Base-by-base conservation (phyloP, 2,888 invertebrate genomes). In the Phlogophora meticulosa region DNA sequence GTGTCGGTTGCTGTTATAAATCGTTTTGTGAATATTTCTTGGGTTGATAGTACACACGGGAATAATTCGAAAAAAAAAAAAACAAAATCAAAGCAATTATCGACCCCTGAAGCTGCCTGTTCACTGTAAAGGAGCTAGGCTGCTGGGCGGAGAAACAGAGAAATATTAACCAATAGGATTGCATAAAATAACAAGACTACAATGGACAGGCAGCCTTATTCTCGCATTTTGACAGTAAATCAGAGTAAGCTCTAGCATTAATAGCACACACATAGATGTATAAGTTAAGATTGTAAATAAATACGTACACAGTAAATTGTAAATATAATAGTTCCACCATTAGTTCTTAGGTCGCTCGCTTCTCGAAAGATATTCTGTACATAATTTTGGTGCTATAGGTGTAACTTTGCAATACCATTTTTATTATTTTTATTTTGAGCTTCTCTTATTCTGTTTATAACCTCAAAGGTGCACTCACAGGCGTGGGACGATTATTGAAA, bases 401-500 rank as follows among this genome's bases (percentile, higher is more conserved):
- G 28, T 28, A 28, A 62, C 38, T 61, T 55, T 49, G 24, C 42
- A 40, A 66, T 78, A 76, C 73, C 73, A 72, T 65, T 61, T 60
- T 77, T 76, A 72, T 80, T 32, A 0, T 80, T 81, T 86, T 85
- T 76, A 61, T 79, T 85, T 67, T 63, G 63, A 72, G 89, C 90
- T 91, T 92, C 34, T 83, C 83, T 79, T 82, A 45, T 82, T 85
- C 71, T 83, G 76, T 83, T 84, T 65, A 74, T 79, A 79, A 79
- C 74, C 52, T 55, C 57, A 55, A 62, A 67, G 51, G 55, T 74
- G 72, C 71, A 83, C 78, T 78, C 63, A 82, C 64, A 63, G 83
- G 85, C 63, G 82, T 74, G 85, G 85, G 85, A 74, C 72, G 69
- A 82, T 71, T 72, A 77, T 88, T 84, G 89, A 89, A 81, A 87